Evolutionary conservation across 2,797 vertebrate genomes (phyloP), one percentile per base, ranked within the genome.

Genomic region (Enteromius unitaeniatus): DNA sequence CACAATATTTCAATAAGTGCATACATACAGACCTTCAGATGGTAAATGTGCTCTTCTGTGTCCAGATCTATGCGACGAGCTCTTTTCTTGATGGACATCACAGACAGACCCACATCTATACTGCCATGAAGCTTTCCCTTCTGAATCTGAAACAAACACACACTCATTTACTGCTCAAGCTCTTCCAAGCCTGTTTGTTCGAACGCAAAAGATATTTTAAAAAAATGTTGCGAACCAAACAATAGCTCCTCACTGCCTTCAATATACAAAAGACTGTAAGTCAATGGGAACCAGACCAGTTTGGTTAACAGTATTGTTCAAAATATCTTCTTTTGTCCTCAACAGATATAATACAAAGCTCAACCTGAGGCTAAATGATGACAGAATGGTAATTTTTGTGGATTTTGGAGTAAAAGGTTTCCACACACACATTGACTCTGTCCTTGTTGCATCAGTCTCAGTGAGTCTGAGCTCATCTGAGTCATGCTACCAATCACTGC

Each of bases 61-160:
- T 99, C 98, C 85, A 99, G 95, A 91, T 99, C 98, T 89, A 99
- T 99, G 77, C 98, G 96, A 11, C 97, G 96, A 84, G 97, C 96
- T 90, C 96, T 97, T 94, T 99, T 99, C 93, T 99, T 99, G 79
- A 99, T 97, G 62, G 98, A 99, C 98, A 99, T 99, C 88, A 99
- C 98, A 0, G 98, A 99, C 68, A 99, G 95, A 69, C 98, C 98
- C 0, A 99, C 97, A 73, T 99, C 98, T 8, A 99, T 99, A 93
- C 98, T 98, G 77, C 98, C 98, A 4, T 99, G 98, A 64, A 99
- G 96, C 90, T 99, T 99, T 68, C 97, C 97, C 89, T 97, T 99
- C 93, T 99, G 98, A 91, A 97, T 97, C 98, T 99, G 82, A 85
- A 84, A 84, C 65, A 77, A n/a, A 86, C 21, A 76, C 47, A 85